Base-by-base conservation (phyloP, 2,888 invertebrate species). In the Callyntrura sp. region DNA sequence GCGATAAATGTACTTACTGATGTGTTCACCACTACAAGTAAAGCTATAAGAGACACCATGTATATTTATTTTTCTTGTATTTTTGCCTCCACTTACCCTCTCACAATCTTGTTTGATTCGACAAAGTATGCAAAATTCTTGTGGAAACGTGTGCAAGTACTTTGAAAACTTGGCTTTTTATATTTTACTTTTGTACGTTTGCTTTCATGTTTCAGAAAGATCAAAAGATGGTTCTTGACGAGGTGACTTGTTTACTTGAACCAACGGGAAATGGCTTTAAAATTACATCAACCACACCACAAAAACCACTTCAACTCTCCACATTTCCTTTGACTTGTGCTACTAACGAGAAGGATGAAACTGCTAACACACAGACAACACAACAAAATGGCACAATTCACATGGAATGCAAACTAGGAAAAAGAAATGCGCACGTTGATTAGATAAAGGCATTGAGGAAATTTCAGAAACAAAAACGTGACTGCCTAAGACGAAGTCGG, bases 371-470 rank as follows among this genome's bases (percentile, higher is more conserved):
- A 17, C 55, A 48, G 62, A 35, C 35, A 35, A 35, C 35, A 35
- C 35, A 35, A 35, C 3, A 85, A 84, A 43, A 57, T 43, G 78
- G 55, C 78, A 78, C 78, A 57, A 14, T 57, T 78, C 51, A 55
- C 60, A 60, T 28, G 62, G 76, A 85, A 60, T 60, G 62, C 48
- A 85, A 85, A 78, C 17, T 28, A 78, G 78, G 78, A 85, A 85
- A 76, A 73, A 78, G 17, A 25, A 48, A 60, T 20, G 45, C 55
- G 23, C 51, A 55, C 35, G 68, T 8, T 86, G 86, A 86, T 86
- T 79, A 86, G 86, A 79, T 86, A 79, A 70, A 62, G 28, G 62
- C 48, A n/a, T 62, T 60, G 65, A 55, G 68, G 65, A 78, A 65
- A 35, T 65, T 85, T 83, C 9, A 62, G 8, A 85, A 76, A 55